Conservation (phyloP, 2,888 invertebrate species). For the Syritta pipiens region DNA sequence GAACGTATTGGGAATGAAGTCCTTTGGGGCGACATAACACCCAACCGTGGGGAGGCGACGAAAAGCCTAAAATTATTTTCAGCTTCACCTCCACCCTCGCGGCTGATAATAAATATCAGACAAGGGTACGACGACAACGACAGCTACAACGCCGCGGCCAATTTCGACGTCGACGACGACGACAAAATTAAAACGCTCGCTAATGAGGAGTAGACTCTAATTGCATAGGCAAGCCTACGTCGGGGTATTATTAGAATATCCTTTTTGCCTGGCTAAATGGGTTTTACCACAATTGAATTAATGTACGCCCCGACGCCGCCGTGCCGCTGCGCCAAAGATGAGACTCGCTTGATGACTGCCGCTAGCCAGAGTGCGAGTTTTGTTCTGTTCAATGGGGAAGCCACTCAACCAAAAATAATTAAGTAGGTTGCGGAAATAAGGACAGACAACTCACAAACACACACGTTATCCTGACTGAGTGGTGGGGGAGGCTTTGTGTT, state of each 20-base stretch:
- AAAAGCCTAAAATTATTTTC: slow-evolving; percentile 33
- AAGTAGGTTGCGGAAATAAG: slow-evolving; percentile 26
- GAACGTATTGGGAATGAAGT: slow-evolving; percentile 8
- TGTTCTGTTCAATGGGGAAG: slow-evolving; percentile 22
- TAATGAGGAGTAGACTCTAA: slow-evolving; percentile 52
- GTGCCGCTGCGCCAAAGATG: slow-evolving; percentile 33
- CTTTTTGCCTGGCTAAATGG: slow-evolving; percentile 29
- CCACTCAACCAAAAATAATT: slow-evolving; percentile 49
- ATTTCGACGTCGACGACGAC: slow-evolving; percentile 5
- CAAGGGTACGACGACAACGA: slow-evolving; percentile 12
- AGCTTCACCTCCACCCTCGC: neutral
- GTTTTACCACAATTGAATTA: slow-evolving; percentile 51
- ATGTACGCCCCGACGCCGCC: slow-evolving; percentile 20
- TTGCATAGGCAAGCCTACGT: slow-evolving; percentile 17
- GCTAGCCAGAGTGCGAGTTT: neutral
- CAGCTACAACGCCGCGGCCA: no score
- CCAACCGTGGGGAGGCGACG: slow-evolving; percentile 17
- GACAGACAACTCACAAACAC: neutral
- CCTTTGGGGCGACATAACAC: neutral
- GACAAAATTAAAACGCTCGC: slow-evolving; percentile 52
- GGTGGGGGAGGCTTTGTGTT: neutral
- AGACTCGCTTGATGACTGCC: slow-evolving; percentile 6
- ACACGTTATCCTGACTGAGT: neutral
- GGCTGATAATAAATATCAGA: slow-evolving; percentile 32
- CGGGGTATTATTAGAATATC: slow-evolving; percentile 34